Base-by-base conservation (phyloP, 2,797 vertebrate genomes). In the Falco naumanni region DNA sequence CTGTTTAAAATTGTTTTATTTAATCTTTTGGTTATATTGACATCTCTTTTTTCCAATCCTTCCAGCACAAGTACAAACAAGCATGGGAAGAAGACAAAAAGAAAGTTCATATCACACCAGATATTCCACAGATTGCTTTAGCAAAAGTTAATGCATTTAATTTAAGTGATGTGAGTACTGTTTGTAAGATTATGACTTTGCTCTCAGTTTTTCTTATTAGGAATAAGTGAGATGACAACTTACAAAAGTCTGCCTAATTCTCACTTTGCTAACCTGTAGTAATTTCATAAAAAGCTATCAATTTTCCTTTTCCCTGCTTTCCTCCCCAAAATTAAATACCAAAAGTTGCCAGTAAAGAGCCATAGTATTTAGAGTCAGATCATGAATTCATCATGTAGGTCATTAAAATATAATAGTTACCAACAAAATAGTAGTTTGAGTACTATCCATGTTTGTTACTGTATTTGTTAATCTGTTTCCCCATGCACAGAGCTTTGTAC, bases 11-110 rank as follows among this genome's bases (percentile, higher is more conserved):
- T 50, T 4, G 10, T n/a, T 84, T 66, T 41, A 33, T 43, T 65
- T 64, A 10, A 20, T 47, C 43, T 74, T 54, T 84, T 60, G 9
- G 25, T n/a, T 57, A 29, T 34, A 1, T 9, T 95, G 66, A 88
- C 11, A 7, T n/a, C 5, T 54, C 16, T 51, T 61, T 31, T 39
- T 37, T 53, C 66, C 26, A 5, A 41, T 87, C 43, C 56, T 94
- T 97, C 56, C 85, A 99, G 99, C 83, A 98, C 90, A 98, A 99
- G 61, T 99, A 99, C 96, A 99, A 98, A 96, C 97, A 99, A 93
- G 99, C 99, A 39, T 99, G 99, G 86, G 99, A 99, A 96, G 98
- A 99, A 94, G 99, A 99, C 74, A 98, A 98, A 97, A 99, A 99
- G 94, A 99, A 99, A 75, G 98, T 99, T 95, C 96, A 99, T 88